Base-by-base conservation (phyloP, 1,140 invertebrate species). In the Ceratina japonica region DNA sequence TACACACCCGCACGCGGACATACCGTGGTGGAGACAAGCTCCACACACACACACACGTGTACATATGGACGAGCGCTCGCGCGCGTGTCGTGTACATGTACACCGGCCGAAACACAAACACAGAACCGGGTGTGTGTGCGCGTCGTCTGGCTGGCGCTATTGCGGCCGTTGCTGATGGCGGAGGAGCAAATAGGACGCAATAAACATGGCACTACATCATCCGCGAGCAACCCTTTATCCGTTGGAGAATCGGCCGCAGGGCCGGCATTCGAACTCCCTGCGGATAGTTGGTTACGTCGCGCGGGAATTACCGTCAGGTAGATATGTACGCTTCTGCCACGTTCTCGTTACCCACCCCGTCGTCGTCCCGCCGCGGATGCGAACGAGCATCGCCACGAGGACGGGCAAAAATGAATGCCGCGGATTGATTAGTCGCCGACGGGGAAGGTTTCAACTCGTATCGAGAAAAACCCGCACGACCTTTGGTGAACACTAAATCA, bases 181-280 rank as follows among this genome's bases (percentile, higher is more conserved):
- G 75, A 84, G 81, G 70, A 85, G 85, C 85, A 89, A 89, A 87
- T 88, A 88, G 84, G 82, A 87, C 87, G 87, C 88, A 88, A 88
- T 89, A 89, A 89, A 89, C 86, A 87, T 82, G 82, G 80, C 73
- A 85, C 82, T 89, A 84, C 81, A 87, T 89, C 86, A 89, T 88
- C 82, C 85, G 70, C 76, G 82, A 80, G 75, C 81, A 87, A 84
- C 79, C 87, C 86, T 89, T 87, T 86, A 86, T 88, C 74, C 85
- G 81, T 72, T 56, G 79, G 66, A 84, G 79, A 70, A 80, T 56
- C 80, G 68, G 71, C 70, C 62, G 75, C 31, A 12, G 51, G 68
- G 61, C 3, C 22, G 69, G 58, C 65, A 75, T 59, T 75, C 77
- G 70, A 82, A 83, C 83, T 82, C 80, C 76, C 81, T 63, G 73